Evolutionary conservation across 2,113 vertebrate genomes (phyloP).

Genomic region (Paracanthobrama guichenoti): DNA sequence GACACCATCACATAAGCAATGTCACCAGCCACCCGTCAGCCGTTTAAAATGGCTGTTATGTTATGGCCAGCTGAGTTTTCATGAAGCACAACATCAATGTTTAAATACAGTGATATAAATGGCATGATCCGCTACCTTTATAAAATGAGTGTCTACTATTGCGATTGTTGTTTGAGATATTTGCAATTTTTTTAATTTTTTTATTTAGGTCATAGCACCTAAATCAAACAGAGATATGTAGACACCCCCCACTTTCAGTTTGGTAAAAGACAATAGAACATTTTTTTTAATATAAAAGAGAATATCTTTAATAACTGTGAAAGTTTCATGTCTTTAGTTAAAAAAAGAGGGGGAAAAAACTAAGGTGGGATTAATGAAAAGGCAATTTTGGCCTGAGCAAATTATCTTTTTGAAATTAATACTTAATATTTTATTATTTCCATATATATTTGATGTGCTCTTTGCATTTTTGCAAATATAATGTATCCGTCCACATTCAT

Average conservation of each 20-base stretch:
- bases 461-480: slow-evolving; percentile 81
- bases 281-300: background rate
- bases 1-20: background rate
- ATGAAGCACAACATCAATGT: background rate
- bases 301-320: slow-evolving; percentile 27
- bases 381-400: slow-evolving; percentile 63
- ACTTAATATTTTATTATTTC: slow-evolving; percentile 81
- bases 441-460: slow-evolving; percentile 81
- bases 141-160: background rate
- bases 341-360: slow-evolving; percentile 51
- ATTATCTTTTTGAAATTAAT: slow-evolving; percentile 79
- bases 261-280: background rate
- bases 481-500: slow-evolving; percentile 79
- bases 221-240: background rate
- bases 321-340: slow-evolving; percentile 23
- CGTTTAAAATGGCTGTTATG: slow-evolving; percentile 73
- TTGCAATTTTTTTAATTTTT: background rate
- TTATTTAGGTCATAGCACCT: background rate
- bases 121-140: background rate
- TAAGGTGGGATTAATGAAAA: slow-evolving; percentile 71
- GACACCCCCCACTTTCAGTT: background rate
- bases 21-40: slow-evolving; percentile 71
- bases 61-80: slow-evolving; percentile 70
- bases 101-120: background rate
- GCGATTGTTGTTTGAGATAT: background rate